Percentiles rank a stretch among this genome's conserved stretches.
Conservation (phyloP, 2,113 vertebrate species). For the Ophthalmolycus amberensis region DNA sequence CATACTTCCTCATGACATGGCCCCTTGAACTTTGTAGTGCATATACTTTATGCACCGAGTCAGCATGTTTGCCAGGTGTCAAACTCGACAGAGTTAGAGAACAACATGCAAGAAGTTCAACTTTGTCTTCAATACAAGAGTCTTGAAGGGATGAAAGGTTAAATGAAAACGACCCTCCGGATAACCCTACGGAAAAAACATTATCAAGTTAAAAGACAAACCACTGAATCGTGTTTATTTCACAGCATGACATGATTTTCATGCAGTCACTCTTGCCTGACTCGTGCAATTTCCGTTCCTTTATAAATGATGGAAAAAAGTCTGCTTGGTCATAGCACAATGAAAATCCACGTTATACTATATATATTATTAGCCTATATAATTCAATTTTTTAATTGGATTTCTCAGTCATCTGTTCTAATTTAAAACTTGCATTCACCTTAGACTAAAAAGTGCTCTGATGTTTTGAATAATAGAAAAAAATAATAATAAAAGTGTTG, state of each 20-base stretch:
- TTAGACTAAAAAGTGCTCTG: neutral
- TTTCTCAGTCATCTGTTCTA: neutral
- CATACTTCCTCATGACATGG: too few species aligned
- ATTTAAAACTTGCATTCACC: neutral
- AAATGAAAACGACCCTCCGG: neutral
- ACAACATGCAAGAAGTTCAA: neutral
- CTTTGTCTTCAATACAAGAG: slow-evolving; percentile 17
- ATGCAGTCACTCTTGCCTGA: too few species aligned
- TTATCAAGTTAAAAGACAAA: neutral
- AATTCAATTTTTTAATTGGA: neutral
- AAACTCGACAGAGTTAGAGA: neutral
- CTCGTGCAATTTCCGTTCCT: neutral
- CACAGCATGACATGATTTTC: too few species aligned
- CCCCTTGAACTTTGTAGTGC: neutral
- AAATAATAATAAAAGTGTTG: neutral
- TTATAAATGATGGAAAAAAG: neutral
- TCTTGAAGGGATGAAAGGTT: neutral
- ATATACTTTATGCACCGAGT: slow-evolving; percentile 19
- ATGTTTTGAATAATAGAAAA: neutral
- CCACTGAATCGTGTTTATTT: too few species aligned
- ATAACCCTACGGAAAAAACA: neutral
- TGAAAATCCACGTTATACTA: neutral
- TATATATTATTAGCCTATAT: neutral
- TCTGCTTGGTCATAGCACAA: neutral
- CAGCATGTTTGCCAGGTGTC: slow-evolving; percentile 14